phyloP scores from a whole-genome alignment of 2,797 vertebrate genomes.

The Monodelphis domestica region DNA sequence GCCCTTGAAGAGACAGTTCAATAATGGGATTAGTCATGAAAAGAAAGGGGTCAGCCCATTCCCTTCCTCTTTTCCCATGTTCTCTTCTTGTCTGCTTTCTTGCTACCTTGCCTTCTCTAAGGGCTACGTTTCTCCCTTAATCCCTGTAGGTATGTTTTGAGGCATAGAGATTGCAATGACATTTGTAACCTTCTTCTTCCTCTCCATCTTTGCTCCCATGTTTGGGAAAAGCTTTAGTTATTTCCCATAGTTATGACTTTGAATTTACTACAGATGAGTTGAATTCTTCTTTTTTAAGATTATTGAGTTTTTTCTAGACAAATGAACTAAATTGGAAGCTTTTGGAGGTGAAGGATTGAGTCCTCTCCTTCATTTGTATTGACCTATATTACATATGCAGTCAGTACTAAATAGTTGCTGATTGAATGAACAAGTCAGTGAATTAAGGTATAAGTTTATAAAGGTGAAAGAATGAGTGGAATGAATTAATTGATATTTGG shows the following conservation, averaged over 20 bases:
- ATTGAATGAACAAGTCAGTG: neutral
- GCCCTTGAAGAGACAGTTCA: neutral
- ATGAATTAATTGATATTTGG: neutral
- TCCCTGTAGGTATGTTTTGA: neutral
- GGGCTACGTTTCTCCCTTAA: neutral
- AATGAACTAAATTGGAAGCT: neutral
- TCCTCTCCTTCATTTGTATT: neutral
- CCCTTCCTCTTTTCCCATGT: neutral
- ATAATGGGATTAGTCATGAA: neutral
- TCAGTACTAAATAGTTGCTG: neutral
- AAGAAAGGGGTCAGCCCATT: neutral
- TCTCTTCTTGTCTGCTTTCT: neutral
- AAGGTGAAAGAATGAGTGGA: neutral
- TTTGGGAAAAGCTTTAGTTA: neutral
- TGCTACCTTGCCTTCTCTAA: neutral
- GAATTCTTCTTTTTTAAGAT: neutral
- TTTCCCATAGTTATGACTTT: neutral
- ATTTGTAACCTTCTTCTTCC: neutral
- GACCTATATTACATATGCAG: neutral
- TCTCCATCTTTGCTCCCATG: neutral
- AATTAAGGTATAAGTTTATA: neutral
- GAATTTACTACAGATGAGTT: too few species aligned
- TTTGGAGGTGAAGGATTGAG: conserved; percentile 14
- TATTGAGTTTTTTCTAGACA: neutral
- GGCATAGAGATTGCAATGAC: neutral